Evolutionary conservation across 2,888 invertebrate species (phyloP).

Genomic region (Ectemnius lituratus): DNA sequence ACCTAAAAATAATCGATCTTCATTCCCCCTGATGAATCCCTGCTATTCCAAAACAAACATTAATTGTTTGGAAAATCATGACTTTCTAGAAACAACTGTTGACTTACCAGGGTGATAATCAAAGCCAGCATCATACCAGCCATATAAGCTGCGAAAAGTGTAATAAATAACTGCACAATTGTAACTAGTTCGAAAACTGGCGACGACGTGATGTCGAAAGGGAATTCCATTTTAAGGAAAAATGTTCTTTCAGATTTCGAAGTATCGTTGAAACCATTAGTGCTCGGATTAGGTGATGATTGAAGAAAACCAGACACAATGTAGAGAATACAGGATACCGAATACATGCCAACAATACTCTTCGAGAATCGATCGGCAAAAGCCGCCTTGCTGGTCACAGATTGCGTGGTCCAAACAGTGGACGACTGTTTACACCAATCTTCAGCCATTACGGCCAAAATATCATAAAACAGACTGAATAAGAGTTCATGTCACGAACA

Average conservation of each 20-base stretch:
- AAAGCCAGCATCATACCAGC: slow-evolving; percentile 34
- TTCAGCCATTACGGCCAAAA: slow-evolving; percentile 21
- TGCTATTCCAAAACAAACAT: too few species aligned
- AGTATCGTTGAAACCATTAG: not conserved
- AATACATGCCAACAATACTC: slow-evolving; percentile 20
- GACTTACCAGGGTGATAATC: slow-evolving; percentile 33
- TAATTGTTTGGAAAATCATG: not conserved
- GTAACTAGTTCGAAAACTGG: slow-evolving; percentile 31
- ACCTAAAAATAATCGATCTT: slow-evolving; percentile 5
- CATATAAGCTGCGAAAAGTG: slow-evolving; percentile 11
- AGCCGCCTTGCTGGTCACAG: slow-evolving; percentile 31
- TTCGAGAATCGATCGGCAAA: slow-evolving; percentile 33
- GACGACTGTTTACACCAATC: slow-evolving; percentile 18
- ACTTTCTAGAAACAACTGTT: not conserved
- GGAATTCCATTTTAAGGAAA: slow-evolving; percentile 31
- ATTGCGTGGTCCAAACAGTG: slow-evolving; percentile 11
- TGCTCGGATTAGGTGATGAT: too few species aligned
- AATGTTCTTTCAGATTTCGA: not conserved
- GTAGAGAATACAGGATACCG: not conserved
- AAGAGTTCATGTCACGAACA: not conserved
- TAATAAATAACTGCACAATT: slow-evolving; percentile 12
- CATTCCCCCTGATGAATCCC: not conserved
- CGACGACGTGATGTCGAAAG: slow-evolving; percentile 22
- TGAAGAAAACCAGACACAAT: not conserved
- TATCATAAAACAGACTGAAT: slow-evolving; percentile 19